Evolutionary conservation across 2,888 invertebrate species (phyloP).

Genomic region (Caenorhabditis wallacei): DNA sequence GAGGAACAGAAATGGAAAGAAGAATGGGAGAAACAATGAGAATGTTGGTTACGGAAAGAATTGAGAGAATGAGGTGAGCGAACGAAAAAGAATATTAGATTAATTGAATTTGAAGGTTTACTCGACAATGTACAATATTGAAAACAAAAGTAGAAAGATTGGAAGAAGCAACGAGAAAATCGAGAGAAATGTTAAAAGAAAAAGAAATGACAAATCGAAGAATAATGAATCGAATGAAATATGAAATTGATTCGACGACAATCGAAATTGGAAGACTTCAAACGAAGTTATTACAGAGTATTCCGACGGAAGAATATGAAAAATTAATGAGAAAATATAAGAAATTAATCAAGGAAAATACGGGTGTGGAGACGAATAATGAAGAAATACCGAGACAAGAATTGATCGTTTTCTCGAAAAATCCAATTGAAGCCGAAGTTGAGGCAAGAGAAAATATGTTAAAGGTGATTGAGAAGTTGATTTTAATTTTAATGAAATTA

Average conservation of each 20-base stretch:
- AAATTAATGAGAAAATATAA: slow-evolving; percentile 70
- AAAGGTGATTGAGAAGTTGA: slow-evolving; percentile 22
- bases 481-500: background rate
- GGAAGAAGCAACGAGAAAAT: slow-evolving; percentile 46
- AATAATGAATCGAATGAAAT: slow-evolving; percentile 41
- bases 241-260: slow-evolving; percentile 48
- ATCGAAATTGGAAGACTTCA: slow-evolving; percentile 79
- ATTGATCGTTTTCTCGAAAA: slow-evolving; percentile 6
- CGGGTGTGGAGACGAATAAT: slow-evolving; percentile 48
- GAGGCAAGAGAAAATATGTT: slow-evolving; percentile 60
- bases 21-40: slow-evolving; percentile 80
- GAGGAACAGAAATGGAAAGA: slow-evolving; percentile 77
- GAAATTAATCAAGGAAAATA: slow-evolving; percentile 61
- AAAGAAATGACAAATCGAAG: slow-evolving; percentile 22
- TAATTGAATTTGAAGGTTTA: slow-evolving; percentile 36
- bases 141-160: slow-evolving; percentile 42
- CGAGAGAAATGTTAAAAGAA: slow-evolving; percentile 28
- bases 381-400: slow-evolving; percentile 50
- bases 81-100: background rate
- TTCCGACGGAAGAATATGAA: slow-evolving; percentile 74
- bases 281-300: slow-evolving; percentile 75
- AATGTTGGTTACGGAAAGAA: slow-evolving; percentile 72
- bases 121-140: slow-evolving; percentile 49
- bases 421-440: slow-evolving; percentile 33
- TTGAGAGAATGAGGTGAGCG: slow-evolving; percentile 61